A percentile compares a stretch with the other conserved stretches of the same genome.
Evolutionary conservation across 2,113 vertebrate genomes (phyloP).

Genomic region (Austrofundulus limnaeus): DNA sequence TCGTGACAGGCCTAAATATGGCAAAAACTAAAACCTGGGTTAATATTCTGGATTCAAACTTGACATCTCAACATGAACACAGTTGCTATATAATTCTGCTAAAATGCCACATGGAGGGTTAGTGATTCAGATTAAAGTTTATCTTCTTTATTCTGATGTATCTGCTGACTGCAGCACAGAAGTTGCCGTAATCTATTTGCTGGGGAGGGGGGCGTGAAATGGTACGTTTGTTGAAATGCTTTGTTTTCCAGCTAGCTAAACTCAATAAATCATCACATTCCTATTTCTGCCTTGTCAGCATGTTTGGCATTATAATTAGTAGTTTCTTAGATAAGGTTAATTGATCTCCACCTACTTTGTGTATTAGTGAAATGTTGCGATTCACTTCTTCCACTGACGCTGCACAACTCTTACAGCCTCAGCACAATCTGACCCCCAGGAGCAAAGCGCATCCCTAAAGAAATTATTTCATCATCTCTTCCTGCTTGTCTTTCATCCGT

Average conservation of each 20-base stretch:
- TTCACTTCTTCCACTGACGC: conserved; percentile 71
- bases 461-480: conserved; percentile 67
- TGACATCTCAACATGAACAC: too few relatives aligned
- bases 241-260: conserved; percentile 50
- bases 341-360: conserved; percentile 69
- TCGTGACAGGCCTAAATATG: too few relatives aligned
- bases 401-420: conserved; percentile 69
- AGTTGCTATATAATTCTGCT: too few relatives aligned
- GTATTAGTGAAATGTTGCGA: conserved; percentile 62
- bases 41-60: too few relatives aligned
- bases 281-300: conserved; percentile 59
- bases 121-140: background rate
- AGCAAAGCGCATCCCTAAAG: conserved; percentile 57
- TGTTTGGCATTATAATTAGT: conserved; percentile 64
- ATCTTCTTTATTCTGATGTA: conserved; percentile 5
- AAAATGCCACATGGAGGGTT: too few relatives aligned
- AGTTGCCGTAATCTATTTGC: conserved; percentile 30
- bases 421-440: conserved; percentile 69
- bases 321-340: conserved; percentile 77
- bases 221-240: conserved; percentile 45
- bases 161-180: conserved; percentile 32
- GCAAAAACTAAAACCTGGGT: too few relatives aligned
- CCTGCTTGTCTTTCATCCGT: conserved; percentile 40
- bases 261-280: conserved; percentile 62
- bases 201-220: conserved; percentile 1